Conservation (phyloP, 2,113 vertebrate genomes). For the Clupea harengus region DNA sequence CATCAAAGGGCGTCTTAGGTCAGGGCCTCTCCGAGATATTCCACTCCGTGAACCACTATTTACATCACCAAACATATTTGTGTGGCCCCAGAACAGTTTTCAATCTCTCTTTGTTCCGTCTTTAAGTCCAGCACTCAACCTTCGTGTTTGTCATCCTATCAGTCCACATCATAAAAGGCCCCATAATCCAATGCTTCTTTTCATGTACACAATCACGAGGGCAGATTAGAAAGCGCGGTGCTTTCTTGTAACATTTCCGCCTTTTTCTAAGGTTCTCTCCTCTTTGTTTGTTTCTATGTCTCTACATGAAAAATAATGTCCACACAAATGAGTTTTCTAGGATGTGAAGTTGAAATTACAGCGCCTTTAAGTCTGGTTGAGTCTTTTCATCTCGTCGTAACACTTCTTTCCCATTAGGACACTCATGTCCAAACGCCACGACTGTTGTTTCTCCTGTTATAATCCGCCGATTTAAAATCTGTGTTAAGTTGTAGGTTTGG, state of each 20-base stretch:
- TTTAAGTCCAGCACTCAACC: background rate
- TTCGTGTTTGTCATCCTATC: background rate
- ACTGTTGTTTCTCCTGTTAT: conserved; percentile 53
- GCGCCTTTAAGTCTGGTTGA: conserved; percentile 10
- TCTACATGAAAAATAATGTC: conserved; percentile 43
- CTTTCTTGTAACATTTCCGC: conserved; percentile 29
- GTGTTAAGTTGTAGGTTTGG: conserved; percentile 44
- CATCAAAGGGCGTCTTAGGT: background rate
- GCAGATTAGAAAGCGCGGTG: background rate
- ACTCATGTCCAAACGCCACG: conserved; percentile 48
- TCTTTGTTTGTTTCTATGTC: conserved; percentile 42
- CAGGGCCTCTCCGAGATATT: background rate
- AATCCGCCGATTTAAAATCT: conserved; percentile 62
- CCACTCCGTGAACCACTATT: background rate
- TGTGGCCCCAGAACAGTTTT: background rate
- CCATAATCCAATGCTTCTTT: background rate
- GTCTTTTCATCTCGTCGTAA: conserved; percentile 23
- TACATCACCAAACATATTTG: background rate
- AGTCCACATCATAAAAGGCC: background rate
- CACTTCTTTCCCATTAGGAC: conserved; percentile 54
- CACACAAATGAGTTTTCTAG: conserved; percentile 50
- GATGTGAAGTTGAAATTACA: conserved; percentile 36
- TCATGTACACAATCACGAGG: background rate
- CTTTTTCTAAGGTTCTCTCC: conserved; percentile 26
- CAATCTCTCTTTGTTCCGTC: background rate